Conservation (phyloP, 2,888 invertebrate genomes). For the Plagiodera versicolora region DNA sequence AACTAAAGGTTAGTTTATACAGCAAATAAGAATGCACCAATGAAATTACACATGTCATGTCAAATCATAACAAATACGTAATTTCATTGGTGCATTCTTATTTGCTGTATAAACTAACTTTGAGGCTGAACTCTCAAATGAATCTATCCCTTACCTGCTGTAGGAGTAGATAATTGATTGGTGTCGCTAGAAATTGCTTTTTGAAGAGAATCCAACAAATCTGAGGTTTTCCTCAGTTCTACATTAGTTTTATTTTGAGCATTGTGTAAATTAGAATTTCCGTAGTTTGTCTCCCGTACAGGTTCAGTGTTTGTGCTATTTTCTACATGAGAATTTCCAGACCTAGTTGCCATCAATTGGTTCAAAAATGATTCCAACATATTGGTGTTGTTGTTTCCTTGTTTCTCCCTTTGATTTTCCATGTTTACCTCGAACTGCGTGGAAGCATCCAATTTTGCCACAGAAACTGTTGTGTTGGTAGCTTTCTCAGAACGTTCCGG, state of each 20-base stretch:
- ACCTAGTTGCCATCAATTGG: constrained; percentile 37
- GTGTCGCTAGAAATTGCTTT: constrained; percentile 44
- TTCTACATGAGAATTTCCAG: constrained; percentile 39
- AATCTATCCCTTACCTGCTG: constrained; percentile 1
- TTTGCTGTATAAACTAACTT: too few species aligned
- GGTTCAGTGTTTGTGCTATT: constrained; percentile 46
- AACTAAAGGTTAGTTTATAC: too few species aligned
- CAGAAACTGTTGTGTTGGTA: not conserved
- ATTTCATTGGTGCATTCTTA: too few species aligned
- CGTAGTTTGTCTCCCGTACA: constrained; percentile 6
- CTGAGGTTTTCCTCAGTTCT: constrained; percentile 40
- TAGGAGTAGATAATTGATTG: constrained; percentile 7
- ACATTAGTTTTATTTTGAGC: constrained; percentile 22
- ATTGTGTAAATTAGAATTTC: constrained; percentile 6
- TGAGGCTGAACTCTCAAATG: too few species aligned
- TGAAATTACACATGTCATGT: too few species aligned
- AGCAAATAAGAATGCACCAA: too few species aligned
- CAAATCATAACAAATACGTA: too few species aligned
- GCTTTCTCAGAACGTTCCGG: not conserved
- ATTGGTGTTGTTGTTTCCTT: constrained; percentile 28
- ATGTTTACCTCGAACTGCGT: constrained; percentile 22
- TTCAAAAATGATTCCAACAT: constrained; percentile 40
- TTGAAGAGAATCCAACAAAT: constrained; percentile 52
- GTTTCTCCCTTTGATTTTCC: constrained; percentile 16
- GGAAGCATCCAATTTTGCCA: constrained; percentile 6